Percentiles rank a stretch among this genome's conserved stretches.
Evolutionary conservation across 2,888 invertebrate species (phyloP).

Genomic region (Cecidostiba fungosa): DNA sequence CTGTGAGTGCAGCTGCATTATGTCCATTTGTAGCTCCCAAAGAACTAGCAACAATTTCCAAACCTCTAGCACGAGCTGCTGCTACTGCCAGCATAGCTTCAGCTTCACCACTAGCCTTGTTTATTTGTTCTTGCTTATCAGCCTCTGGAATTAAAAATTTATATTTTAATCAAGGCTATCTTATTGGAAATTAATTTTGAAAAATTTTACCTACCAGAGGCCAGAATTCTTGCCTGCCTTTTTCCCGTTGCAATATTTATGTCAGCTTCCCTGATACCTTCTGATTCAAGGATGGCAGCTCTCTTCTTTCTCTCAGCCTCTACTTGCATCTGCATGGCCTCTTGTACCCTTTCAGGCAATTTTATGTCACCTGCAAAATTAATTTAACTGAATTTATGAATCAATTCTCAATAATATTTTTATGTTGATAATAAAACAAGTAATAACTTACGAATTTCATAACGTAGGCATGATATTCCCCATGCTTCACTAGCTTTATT

Average conservation of each 20-base stretch:
- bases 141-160: slow-evolving; percentile 85
- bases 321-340: slow-evolving; percentile 99
- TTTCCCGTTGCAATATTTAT: slow-evolving; percentile 99
- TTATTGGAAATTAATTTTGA: neutral
- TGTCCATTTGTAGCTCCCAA: slow-evolving; percentile 86
- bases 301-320: slow-evolving; percentile 98
- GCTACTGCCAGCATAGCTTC: slow-evolving; percentile 95
- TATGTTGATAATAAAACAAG: slow-evolving; percentile 8
- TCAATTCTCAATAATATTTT: slow-evolving; percentile 5
- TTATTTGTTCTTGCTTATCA: slow-evolving; percentile 95
- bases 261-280: slow-evolving; percentile 94
- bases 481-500: slow-evolving; percentile 99
- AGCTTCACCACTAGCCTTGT: slow-evolving; percentile 95
- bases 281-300: slow-evolving; percentile 98
- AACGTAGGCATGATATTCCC: slow-evolving; percentile 98
- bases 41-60: slow-evolving; percentile 88
- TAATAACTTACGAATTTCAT: slow-evolving; percentile 91
- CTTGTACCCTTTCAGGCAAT: slow-evolving; percentile 94
- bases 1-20: slow-evolving; percentile 93
- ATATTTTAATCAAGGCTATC: neutral
- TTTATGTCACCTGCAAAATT: slow-evolving; percentile 89
- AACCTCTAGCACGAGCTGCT: slow-evolving; percentile 92
- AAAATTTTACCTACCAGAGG: slow-evolving; percentile 85
- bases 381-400: slow-evolving; percentile 13
- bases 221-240: slow-evolving; percentile 93